Conservation (phyloP, 1,140 invertebrate species). For the Sycobia sp. region DNA sequence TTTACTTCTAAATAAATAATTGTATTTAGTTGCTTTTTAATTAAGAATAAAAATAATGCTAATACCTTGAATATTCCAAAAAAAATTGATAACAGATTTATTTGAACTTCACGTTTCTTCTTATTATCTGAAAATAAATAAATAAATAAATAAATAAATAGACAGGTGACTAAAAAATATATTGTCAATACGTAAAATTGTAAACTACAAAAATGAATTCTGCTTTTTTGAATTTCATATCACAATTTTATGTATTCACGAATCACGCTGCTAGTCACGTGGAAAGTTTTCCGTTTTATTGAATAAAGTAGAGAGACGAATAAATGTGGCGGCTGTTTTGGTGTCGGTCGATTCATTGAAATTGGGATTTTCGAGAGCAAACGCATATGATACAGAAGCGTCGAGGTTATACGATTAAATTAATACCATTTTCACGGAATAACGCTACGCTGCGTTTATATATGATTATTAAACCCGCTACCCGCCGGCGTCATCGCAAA, state of each 20-base stretch:
- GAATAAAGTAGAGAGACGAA: slow-evolving; percentile 22
- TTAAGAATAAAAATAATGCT: no score
- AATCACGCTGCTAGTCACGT: no score
- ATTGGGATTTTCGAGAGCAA: slow-evolving; percentile 16
- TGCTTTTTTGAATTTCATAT: no score
- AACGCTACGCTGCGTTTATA: slow-evolving; percentile 37
- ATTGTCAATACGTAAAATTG: no score
- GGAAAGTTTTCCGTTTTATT: slow-evolving; percentile 36
- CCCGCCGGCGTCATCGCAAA: slow-evolving; percentile 21
- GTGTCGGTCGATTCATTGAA: slow-evolving; percentile 14
- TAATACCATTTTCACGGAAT: slow-evolving; percentile 36
- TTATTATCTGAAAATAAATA: neutral
- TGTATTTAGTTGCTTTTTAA: no score
- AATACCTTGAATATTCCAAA: no score
- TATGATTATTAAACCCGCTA: slow-evolving; percentile 40
- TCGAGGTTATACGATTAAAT: slow-evolving; percentile 37
- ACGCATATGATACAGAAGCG: slow-evolving; percentile 13
- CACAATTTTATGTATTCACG: neutral
- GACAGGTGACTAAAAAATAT: no score
- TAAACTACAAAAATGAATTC: neutral
- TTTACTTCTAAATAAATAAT: no score
- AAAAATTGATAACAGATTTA: no score
- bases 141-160: no score
- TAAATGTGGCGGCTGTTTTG: slow-evolving; percentile 25
- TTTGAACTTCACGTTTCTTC: no score